Evolutionary conservation across 2,888 invertebrate genomes (phyloP).

Genomic region (Diaperis boleti): DNA sequence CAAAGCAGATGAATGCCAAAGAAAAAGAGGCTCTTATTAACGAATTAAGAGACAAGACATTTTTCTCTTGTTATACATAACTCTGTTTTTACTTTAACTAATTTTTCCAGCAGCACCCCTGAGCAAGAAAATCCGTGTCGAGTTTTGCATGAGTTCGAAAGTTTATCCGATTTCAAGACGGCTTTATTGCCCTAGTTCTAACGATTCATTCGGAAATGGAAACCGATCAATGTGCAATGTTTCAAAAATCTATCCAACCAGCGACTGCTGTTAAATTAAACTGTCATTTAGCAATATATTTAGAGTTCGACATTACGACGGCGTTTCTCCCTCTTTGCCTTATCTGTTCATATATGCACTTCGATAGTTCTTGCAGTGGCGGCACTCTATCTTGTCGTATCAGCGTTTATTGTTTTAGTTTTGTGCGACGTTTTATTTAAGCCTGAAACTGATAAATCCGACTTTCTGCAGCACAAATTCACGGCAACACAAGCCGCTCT

Average conservation of each 20-base stretch:
- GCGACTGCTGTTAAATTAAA: not conserved
- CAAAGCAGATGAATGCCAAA: no score
- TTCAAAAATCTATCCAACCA: not conserved
- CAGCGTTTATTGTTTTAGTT: constrained; percentile 33
- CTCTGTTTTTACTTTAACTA: no score
- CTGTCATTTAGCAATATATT: not conserved
- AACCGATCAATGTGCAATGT: not conserved
- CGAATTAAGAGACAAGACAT: no score
- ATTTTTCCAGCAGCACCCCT: no score
- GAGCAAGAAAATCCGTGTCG: no score
- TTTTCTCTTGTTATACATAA: no score
- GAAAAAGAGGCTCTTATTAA: no score
- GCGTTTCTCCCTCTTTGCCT: not conserved
- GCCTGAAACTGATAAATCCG: constrained; percentile 34
- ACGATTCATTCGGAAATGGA: not conserved
- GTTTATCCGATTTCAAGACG: not conserved
- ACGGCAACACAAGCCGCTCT: constrained; percentile 12
- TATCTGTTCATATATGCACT: constrained; percentile 20
- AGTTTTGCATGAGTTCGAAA: no score
- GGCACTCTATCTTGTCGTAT: constrained; percentile 27
- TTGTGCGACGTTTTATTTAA: constrained; percentile 33
- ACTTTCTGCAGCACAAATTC: constrained; percentile 13
- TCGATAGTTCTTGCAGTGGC: constrained; percentile 23
- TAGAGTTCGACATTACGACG: not conserved
- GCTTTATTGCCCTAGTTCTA: not conserved